These are phyloP conservation scores for Odocoileus virginianus DNA, from an alignment of 2,113 vertebrate species.

Conservation along the genomic window DNA sequence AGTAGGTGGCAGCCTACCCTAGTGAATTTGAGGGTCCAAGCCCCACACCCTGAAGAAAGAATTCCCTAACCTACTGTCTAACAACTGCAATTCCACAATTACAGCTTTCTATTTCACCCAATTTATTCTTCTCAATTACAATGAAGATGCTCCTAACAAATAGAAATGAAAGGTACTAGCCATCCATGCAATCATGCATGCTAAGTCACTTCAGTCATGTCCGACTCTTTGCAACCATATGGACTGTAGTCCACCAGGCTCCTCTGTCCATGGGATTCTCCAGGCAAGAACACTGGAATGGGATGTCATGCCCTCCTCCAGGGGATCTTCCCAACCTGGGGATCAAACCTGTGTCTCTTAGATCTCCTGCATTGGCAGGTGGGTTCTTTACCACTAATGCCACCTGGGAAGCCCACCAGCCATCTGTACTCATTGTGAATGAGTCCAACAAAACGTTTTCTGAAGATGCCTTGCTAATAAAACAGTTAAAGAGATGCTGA, in stretches of 20 bases:
- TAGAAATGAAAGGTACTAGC: not conserved
- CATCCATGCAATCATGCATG: not conserved
- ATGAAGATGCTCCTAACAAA: not conserved
- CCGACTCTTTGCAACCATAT: not conserved
- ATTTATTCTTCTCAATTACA: not conserved
- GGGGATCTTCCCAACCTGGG: not conserved
- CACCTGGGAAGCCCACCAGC: not conserved
- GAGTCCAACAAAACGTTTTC: not conserved
- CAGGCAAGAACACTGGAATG: not conserved
- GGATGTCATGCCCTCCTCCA: not conserved
- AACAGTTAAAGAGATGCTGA: not conserved
- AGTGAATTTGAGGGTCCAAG: not conserved
- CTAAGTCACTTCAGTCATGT: not conserved
- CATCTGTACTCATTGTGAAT: not conserved
- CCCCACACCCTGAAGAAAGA: not conserved
- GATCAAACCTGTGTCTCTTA: not conserved
- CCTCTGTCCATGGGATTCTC: not conserved
- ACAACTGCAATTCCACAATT: not conserved
- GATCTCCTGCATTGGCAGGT: not conserved
- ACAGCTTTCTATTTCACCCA: not conserved
- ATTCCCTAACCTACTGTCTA: not conserved
- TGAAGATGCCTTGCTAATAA: not conserved
- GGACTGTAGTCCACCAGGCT: not conserved
- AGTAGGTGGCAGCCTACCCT: not conserved
- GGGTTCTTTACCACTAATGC: not conserved